Evolutionary conservation across 1,140 invertebrate genomes (phyloP), one percentile per base, ranked within the genome.

Genomic region (Solen grandis): DNA sequence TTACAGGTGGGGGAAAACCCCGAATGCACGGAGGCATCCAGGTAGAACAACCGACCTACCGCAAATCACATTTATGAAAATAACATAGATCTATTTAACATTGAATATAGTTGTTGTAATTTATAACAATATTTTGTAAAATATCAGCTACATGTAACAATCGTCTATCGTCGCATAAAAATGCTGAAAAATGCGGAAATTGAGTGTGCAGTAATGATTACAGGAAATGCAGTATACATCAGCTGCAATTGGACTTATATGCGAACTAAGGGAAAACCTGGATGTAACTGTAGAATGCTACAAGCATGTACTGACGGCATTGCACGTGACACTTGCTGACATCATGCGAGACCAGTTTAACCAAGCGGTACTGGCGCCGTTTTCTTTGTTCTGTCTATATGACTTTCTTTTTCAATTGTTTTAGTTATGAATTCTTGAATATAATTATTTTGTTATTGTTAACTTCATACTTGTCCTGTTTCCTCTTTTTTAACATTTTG

Each of bases 271-370:
- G 55, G 14, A 62, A 16, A 62, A 52, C 16, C 8, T 52, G 14
- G 10, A 16, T n/a, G 2, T 60, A n/a, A 62, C 54, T 25, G 14
- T 14, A 41, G 16, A 68, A 50, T 79, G 76, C 35, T 79, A 46
- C 55, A 79, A 70, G 29, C 65, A 70, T 55, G 76, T 70, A 36
- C 22, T 79, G 2, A 35, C 76, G 10, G 66, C 65, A 22, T 22
- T 79, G 36, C 76, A 79, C 36, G 66, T 79, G n/a, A 46, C 76
- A 19, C 22, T 79, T 19, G 76, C 76, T 27, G 76, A 79, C 36
- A 16, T 79, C 10, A 31, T 70, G 29, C 59, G 74, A 38, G n/a
- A 4, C 5, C 25, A n/a, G n/a, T n/a, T n/a, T n/a, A n/a, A n/a
- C n/a, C n/a, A n/a, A n/a, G n/a, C n/a, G n/a, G n/a, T n/a, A n/a